Percentiles rank a stretch among this genome's conserved stretches.
phyloP scores from a whole-genome alignment of 2,113 vertebrate genomes.

The Saccopteryx leptura region DNA sequence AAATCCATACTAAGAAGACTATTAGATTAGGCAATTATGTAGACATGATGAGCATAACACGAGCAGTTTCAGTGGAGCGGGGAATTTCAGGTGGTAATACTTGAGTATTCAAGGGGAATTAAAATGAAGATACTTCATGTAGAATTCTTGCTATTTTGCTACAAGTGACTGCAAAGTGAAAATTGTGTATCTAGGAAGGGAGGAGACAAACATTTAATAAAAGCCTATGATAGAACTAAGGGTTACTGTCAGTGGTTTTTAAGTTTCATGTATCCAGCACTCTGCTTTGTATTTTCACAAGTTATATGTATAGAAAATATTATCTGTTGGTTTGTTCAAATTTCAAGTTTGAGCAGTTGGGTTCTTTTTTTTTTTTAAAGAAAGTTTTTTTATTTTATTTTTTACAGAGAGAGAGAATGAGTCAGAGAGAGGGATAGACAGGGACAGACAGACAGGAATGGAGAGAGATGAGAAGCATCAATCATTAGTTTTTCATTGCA shows the following conservation, averaged over 20 bases:
- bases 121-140: neutral
- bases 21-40: neutral
- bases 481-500: too few species aligned
- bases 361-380: too few species aligned
- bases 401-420: too few species aligned
- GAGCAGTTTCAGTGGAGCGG: neutral
- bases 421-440: too few species aligned
- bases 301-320: neutral
- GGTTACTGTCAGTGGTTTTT: neutral
- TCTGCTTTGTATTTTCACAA: neutral
- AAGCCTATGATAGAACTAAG: neutral
- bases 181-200: neutral
- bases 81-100: neutral
- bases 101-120: neutral
- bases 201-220: constrained; percentile 12
- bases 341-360: constrained; percentile 26
- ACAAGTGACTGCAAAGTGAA: neutral
- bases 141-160: neutral
- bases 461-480: too few species aligned
- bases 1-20: neutral
- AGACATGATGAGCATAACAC: neutral
- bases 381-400: too few species aligned
- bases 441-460: too few species aligned
- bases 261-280: neutral
- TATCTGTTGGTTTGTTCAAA: constrained; percentile 6